A percentile compares a stretch with the other conserved stretches of the same genome.
Conservation (phyloP, 2,888 invertebrate genomes). For the Protonemura montana region DNA sequence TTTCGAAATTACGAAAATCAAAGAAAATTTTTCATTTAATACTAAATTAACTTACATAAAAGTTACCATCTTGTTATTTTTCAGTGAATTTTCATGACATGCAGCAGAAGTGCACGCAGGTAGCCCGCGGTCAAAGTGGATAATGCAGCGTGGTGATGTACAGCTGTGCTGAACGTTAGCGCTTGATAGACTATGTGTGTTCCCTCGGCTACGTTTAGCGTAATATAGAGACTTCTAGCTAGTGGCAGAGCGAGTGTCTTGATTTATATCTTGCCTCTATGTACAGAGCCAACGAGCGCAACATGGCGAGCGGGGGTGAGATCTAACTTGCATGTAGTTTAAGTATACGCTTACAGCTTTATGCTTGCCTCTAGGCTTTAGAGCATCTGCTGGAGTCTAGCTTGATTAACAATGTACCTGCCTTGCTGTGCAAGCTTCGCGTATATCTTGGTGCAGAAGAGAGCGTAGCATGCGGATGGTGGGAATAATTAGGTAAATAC, state of each 20-base stretch:
- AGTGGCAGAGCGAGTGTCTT: constrained; percentile 22
- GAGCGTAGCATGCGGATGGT: background rate
- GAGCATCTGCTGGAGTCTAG: constrained; percentile 34
- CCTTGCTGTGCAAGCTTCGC: background rate
- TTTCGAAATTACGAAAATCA: no score
- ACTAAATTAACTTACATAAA: no score
- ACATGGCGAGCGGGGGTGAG: background rate
- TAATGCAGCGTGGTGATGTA: no score
- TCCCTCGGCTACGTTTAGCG: constrained; percentile 17
- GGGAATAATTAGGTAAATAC: constrained; percentile 31
- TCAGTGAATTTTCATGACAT: no score
- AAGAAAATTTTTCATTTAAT: no score
- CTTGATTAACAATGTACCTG: constrained; percentile 36
- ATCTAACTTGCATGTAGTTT: constrained; percentile 29
- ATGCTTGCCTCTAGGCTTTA: constrained; percentile 26
- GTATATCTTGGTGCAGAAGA: background rate
- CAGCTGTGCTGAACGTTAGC: background rate
- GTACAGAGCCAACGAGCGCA: constrained; percentile 28
- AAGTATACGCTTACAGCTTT: constrained; percentile 32
- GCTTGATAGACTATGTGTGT: background rate
- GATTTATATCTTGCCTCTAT: constrained; percentile 36
- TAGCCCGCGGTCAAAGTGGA: no score
- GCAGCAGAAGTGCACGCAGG: no score
- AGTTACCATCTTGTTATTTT: no score
- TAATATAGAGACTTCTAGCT: constrained; percentile 36